Evolutionary conservation across 2,113 vertebrate species (phyloP), one percentile per base, ranked within the genome.

Genomic region (Mastomys coucha): DNA sequence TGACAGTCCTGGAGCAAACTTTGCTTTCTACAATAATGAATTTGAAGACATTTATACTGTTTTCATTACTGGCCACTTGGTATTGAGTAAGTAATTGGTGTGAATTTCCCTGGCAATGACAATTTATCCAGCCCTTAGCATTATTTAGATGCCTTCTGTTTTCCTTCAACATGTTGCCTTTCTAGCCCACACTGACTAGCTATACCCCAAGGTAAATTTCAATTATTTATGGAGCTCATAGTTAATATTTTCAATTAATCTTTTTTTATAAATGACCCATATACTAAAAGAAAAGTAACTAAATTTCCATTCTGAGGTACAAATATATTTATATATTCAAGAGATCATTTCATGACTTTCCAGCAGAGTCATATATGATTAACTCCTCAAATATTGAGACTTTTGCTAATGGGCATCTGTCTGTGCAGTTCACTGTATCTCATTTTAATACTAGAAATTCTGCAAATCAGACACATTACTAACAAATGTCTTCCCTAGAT

Each of bases 241-340:
- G 82, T 45, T 56, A 92, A 84, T 16, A 85, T 51, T 84, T 65
- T 39, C 14, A 49, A 75, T 36, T 28, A 3, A 84, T 70, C 94
- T 67, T 75, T 73, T 69, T 91, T 60, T 85, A 42, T 85, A 90
- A 95, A 88, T 31, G 69, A 78, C 51, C 49, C 33, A 75, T 45
- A n/a, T 81, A 51, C 0, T n/a, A 78, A 4, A 75, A 60, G 49
- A 91, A 88, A 93, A 49, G 5, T 49, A 78, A 26, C 31, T 77
- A 92, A 75, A 63, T 4, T 22, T 51, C 31, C 0, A 78, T 7
- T 82, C 17, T 86, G 49, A 4, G 24, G 22, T 20, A 81, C 1
- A 95, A 78, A 72, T 13, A 31, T 33, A 36, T 69, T 67, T 67
- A 42, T 4, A 4, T 33, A 90, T 72, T 92, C 7, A 81, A 77